phyloP scores from a whole-genome alignment of 2,797 vertebrate genomes.

The Danio albolineatus region DNA sequence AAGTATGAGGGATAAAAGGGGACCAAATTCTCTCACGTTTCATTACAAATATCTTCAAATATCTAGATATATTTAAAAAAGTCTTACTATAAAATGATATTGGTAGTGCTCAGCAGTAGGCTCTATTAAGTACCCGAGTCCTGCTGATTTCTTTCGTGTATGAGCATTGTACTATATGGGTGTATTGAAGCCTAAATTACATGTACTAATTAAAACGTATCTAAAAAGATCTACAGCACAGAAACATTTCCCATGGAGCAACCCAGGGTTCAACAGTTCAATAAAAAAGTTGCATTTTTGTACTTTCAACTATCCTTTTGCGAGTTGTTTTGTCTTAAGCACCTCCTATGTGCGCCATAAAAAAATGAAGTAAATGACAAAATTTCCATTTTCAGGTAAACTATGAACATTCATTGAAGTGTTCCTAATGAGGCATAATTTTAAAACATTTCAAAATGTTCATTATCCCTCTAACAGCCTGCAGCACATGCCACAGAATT shows the following conservation, averaged over 20 bases:
- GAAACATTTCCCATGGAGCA: background rate
- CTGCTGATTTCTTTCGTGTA: background rate
- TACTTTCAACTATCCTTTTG: too few relatives aligned
- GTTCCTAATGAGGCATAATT: background rate
- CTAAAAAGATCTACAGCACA: background rate
- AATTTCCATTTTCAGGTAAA: background rate
- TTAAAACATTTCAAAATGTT: slow-evolving; percentile 1
- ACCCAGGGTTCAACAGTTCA: background rate
- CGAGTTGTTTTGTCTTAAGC: background rate
- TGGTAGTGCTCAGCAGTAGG: background rate
- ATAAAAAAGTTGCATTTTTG: background rate
- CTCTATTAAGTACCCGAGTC: background rate
- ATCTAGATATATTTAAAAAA: too few relatives aligned
- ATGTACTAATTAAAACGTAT: background rate
- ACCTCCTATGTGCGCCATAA: background rate
- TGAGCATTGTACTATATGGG: background rate
- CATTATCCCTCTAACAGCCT: background rate
- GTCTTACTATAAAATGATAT: too few relatives aligned
- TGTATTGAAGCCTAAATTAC: background rate
- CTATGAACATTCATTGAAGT: background rate
- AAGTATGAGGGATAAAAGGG: too few relatives aligned
- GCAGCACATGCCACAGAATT: background rate
- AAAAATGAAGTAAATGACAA: slow-evolving; percentile 1
- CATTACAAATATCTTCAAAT: too few relatives aligned
- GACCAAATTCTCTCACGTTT: too few relatives aligned